These are phyloP conservation scores for Scaptomyza cyrtandrae DNA, from an alignment of 2,888 invertebrate species.

Conservation along the genomic window DNA sequence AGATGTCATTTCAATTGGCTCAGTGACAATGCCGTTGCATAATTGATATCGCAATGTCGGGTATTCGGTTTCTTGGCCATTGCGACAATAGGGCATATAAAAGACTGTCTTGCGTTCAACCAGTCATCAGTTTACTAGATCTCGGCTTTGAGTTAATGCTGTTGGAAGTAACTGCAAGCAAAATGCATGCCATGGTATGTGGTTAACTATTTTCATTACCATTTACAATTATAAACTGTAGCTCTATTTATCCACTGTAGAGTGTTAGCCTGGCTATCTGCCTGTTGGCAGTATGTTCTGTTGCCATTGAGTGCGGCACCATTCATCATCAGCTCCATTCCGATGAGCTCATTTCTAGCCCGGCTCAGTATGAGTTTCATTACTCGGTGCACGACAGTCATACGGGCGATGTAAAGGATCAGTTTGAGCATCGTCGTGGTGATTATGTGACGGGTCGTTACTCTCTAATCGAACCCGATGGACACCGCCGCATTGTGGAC, in stretches of 20 bases:
- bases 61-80: slow-evolving; percentile 67
- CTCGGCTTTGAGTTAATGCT: slow-evolving; percentile 22
- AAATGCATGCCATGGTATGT: slow-evolving; percentile 61
- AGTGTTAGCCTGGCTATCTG: slow-evolving; percentile 52
- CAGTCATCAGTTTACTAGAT: slow-evolving; percentile 59
- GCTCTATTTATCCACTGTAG: slow-evolving; percentile 34
- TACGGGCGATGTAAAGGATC: slow-evolving; percentile 84
- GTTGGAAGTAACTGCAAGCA: slow-evolving; percentile 19
- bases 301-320: slow-evolving; percentile 56
- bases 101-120: slow-evolving; percentile 33
- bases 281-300: slow-evolving; percentile 53
- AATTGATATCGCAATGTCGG: slow-evolving; percentile 42
- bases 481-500: slow-evolving; percentile 83
- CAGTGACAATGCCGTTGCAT: slow-evolving; percentile 45
- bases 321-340: slow-evolving; percentile 55
- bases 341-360: slow-evolving; percentile 74
- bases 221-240: not conserved
- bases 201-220: not conserved
- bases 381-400: slow-evolving; percentile 84
- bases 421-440: slow-evolving; percentile 84
- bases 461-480: slow-evolving; percentile 83
- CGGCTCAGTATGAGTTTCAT: slow-evolving; percentile 83
- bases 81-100: slow-evolving; percentile 72
- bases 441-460: slow-evolving; percentile 84
- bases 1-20: slow-evolving; percentile 25